Conservation (phyloP, 2,888 invertebrate species). For the Idaea straminata region DNA sequence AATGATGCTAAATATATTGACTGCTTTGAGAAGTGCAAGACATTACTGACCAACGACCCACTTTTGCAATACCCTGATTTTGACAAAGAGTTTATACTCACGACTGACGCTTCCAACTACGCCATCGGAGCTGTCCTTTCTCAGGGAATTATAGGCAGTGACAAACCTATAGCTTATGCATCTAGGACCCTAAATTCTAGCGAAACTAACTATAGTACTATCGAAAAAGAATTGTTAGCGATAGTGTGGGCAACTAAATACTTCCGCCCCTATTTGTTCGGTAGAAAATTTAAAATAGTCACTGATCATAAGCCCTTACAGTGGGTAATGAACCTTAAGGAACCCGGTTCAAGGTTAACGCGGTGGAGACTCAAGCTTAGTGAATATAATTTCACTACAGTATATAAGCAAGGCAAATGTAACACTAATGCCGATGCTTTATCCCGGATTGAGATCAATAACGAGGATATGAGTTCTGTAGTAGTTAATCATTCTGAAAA, state of each 20-base stretch:
- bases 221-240: slow-evolving; percentile 43
- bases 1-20: too few species aligned
- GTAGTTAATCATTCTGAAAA: not conserved
- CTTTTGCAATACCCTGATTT: slow-evolving; percentile 47
- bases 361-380: slow-evolving; percentile 37
- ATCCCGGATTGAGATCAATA: slow-evolving; percentile 25
- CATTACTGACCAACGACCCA: slow-evolving; percentile 30
- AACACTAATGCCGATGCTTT: slow-evolving; percentile 26
- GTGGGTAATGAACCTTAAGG: slow-evolving; percentile 20
- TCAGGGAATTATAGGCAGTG: slow-evolving; percentile 27
- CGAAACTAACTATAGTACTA: slow-evolving; percentile 28
- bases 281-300: slow-evolving; percentile 41
- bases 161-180: slow-evolving; percentile 20
- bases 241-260: slow-evolving; percentile 37
- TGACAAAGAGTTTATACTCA: slow-evolving; percentile 27
- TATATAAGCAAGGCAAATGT: slow-evolving; percentile 22
- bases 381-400: slow-evolving; percentile 24
- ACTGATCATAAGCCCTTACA: slow-evolving; percentile 46
- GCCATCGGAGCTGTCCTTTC: slow-evolving; percentile 34
- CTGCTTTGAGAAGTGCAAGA: slow-evolving; percentile 21
- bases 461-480: slow-evolving; percentile 3
- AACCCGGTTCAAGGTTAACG: slow-evolving; percentile 35
- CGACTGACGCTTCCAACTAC: slow-evolving; percentile 38
- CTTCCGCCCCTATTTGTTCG: slow-evolving; percentile 40
- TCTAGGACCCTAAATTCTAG: slow-evolving; percentile 35